Evolutionary conservation across 2,797 vertebrate species (phyloP).

Genomic region (Micromesistius poutassou): DNA sequence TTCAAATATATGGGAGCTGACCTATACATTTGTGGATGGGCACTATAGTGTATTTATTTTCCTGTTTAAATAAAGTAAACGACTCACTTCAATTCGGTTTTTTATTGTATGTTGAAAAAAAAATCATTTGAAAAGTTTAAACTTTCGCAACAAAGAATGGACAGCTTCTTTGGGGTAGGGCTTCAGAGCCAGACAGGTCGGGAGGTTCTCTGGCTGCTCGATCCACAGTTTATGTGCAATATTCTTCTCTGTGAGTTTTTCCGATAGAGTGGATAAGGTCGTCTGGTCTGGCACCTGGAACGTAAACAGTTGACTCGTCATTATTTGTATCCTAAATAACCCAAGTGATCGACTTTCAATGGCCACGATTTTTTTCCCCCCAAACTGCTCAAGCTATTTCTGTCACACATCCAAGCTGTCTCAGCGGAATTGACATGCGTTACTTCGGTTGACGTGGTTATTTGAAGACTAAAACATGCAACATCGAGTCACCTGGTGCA

Average conservation of each 20-base stretch:
- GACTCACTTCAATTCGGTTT: not conserved
- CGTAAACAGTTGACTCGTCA: not conserved
- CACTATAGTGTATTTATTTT: not conserved
- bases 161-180: conserved; percentile 86
- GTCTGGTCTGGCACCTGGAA: conserved; percentile 80
- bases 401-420: too few species aligned
- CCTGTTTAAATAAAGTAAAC: not conserved
- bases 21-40: not conserved
- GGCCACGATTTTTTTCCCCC: not conserved
- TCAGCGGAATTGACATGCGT: too few species aligned
- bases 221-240: conserved; percentile 85
- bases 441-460: too few species aligned
- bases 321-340: not conserved
- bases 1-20: not conserved
- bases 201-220: conserved; percentile 86
- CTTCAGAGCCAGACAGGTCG: conserved; percentile 86
- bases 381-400: not conserved
- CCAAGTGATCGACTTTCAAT: not conserved
- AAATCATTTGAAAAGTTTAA: conserved; percentile 69
- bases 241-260: conserved; percentile 70
- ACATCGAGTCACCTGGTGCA: too few species aligned
- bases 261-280: conserved; percentile 73
- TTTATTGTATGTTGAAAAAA: not conserved
- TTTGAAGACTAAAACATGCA: too few species aligned
- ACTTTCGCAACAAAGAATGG: conserved; percentile 78